phyloP scores from a whole-genome alignment of 2,797 vertebrate genomes.

The Gymnoscopelus microlampas region DNA sequence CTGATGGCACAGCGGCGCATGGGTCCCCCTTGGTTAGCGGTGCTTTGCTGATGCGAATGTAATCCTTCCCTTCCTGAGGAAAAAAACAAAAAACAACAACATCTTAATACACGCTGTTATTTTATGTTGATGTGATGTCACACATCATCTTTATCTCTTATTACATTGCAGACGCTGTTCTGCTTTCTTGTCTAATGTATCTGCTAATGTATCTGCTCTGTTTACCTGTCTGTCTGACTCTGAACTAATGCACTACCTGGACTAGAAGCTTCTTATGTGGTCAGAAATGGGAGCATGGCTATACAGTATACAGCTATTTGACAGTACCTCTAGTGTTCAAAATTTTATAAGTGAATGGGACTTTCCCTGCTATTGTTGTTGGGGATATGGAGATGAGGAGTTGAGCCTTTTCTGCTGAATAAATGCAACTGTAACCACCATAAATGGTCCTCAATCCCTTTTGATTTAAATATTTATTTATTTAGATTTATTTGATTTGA shows the following conservation, averaged over 20 bases:
- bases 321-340: background rate
- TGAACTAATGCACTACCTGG: slow-evolving; percentile 7
- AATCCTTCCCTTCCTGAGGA: too few species aligned
- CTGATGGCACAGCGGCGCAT: too few species aligned
- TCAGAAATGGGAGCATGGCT: slow-evolving; percentile 13
- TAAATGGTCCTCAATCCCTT: background rate
- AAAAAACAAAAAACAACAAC: too few species aligned
- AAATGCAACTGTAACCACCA: too few species aligned
- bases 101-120: slow-evolving; percentile 1
- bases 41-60: too few species aligned
- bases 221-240: background rate
- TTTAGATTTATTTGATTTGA: too few species aligned
- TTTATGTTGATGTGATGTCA: slow-evolving; percentile 31
- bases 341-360: slow-evolving; percentile 23
- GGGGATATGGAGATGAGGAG: background rate
- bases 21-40: too few species aligned
- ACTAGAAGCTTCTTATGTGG: background rate
- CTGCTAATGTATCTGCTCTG: slow-evolving; percentile 9
- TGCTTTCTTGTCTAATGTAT: background rate
- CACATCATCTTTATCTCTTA: slow-evolving; percentile 20
- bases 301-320: background rate
- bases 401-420: background rate
- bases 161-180: slow-evolving; percentile 12
- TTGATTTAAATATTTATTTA: too few species aligned
- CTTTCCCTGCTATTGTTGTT: background rate